phyloP scores from a whole-genome alignment of 2,797 vertebrate genomes.

The Syngnathus rostellatus region DNA sequence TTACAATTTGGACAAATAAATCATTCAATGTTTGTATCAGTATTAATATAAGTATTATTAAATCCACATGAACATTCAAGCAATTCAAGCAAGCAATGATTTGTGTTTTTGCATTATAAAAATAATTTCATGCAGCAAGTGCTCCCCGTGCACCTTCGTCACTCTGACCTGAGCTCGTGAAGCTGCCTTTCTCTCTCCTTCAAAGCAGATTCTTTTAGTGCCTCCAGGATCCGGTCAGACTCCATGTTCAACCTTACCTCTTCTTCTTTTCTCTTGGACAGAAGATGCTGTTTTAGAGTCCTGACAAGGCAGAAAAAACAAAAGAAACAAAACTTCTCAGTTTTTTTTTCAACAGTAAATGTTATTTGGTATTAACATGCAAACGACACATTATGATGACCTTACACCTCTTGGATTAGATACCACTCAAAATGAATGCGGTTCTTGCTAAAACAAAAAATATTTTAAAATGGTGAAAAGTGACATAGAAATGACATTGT shows the following conservation, averaged over 20 bases:
- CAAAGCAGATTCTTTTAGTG: slow-evolving; percentile 48
- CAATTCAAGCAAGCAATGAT: background rate
- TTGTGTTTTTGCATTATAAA: background rate
- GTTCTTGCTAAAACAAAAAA: background rate
- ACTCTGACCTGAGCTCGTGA: slow-evolving; percentile 66
- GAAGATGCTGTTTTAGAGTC: slow-evolving; percentile 53
- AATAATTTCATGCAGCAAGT: background rate
- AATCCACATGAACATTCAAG: background rate
- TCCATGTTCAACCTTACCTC: slow-evolving; percentile 63
- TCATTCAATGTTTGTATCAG: no score
- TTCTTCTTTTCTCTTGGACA: slow-evolving; percentile 58
- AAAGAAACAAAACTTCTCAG: background rate
- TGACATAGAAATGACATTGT: background rate
- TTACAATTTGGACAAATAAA: no score
- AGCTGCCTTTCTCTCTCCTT: slow-evolving; percentile 50
- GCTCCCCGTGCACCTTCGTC: no score
- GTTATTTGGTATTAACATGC: background rate
- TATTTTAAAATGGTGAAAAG: background rate
- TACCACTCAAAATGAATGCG: no score
- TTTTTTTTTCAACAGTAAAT: background rate
- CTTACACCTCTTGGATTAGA: no score
- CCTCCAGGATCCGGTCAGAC: slow-evolving; percentile 40
- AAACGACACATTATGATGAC: background rate
- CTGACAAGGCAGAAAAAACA: slow-evolving; percentile 41
- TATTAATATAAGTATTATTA: no score